phyloP scores from a whole-genome alignment of 2,113 vertebrate species.

The Craseonycteris thonglongyai region DNA sequence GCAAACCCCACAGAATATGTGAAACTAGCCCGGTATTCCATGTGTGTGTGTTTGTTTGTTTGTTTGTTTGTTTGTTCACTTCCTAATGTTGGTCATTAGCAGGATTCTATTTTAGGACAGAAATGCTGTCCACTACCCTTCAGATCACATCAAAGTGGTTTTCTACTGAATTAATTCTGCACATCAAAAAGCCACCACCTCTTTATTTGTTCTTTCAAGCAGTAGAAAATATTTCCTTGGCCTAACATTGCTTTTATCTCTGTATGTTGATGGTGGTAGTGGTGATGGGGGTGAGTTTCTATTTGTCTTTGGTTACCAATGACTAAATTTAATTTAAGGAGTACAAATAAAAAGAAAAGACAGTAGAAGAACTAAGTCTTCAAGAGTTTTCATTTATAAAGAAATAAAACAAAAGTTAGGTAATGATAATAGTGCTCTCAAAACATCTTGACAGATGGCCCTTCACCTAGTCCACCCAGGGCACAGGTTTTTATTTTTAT shows the following conservation, averaged over 20 bases:
- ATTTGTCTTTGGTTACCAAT: neutral
- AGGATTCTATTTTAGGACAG: conserved; percentile 13
- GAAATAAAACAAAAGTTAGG: neutral
- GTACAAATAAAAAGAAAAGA: neutral
- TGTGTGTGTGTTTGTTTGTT: too few relatives aligned
- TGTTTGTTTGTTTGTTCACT: neutral
- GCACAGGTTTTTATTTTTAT: neutral
- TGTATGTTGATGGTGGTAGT: neutral
- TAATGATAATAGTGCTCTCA: neutral
- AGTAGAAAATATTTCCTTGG: neutral
- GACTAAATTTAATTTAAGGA: neutral
- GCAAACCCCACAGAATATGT: neutral
- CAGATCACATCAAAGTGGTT: neutral
- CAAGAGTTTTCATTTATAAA: neutral
- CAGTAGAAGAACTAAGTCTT: neutral
- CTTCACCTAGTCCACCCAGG: neutral
- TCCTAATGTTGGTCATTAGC: neutral
- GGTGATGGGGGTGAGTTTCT: neutral
- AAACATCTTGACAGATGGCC: neutral
- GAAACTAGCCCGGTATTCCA: neutral
- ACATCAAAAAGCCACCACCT: neutral
- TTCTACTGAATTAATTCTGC: neutral
- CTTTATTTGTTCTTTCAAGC: neutral
- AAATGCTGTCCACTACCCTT: neutral
- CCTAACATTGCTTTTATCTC: neutral